phyloP scores from a whole-genome alignment of 2,113 vertebrate species.

The Oryzias javanicus region DNA sequence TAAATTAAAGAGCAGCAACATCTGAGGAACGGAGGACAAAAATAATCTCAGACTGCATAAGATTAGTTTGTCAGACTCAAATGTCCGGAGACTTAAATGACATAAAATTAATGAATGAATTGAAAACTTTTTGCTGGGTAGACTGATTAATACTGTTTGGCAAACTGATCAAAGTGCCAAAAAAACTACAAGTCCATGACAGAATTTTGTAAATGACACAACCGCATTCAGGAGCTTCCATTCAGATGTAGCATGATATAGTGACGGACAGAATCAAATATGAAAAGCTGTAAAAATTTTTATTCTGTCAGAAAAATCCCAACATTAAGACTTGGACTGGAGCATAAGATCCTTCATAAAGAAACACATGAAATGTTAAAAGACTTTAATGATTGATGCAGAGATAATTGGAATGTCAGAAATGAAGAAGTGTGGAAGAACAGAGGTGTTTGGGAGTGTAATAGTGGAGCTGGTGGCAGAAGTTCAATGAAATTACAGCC shows the following conservation, averaged over 20 bases:
- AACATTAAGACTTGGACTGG: constrained; percentile 15
- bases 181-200: too few species aligned
- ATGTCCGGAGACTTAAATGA: too few species aligned
- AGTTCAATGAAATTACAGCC: constrained; percentile 53
- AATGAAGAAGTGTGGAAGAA: constrained; percentile 57
- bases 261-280: constrained; percentile 42
- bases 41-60: constrained; percentile 6
- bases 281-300: constrained; percentile 49
- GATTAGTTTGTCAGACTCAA: neutral
- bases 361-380: constrained; percentile 66
- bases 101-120: too few species aligned
- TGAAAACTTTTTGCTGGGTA: too few species aligned
- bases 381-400: constrained; percentile 69
- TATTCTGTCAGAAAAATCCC: constrained; percentile 41
- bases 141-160: too few species aligned
- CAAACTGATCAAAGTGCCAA: too few species aligned
- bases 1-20: constrained; percentile 37
- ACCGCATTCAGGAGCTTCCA: constrained; percentile 13
- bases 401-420: constrained; percentile 70
- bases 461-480: constrained; percentile 49
- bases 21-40: constrained; percentile 23
- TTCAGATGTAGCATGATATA: constrained; percentile 47
- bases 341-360: constrained; percentile 53
- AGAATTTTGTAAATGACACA: constrained; percentile 10
- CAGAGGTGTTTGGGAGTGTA: constrained; percentile 52